A percentile compares a stretch with the other conserved stretches of the same genome.
Evolutionary conservation across 2,113 vertebrate genomes (phyloP).

Genomic region (Hyaena hyaena): DNA sequence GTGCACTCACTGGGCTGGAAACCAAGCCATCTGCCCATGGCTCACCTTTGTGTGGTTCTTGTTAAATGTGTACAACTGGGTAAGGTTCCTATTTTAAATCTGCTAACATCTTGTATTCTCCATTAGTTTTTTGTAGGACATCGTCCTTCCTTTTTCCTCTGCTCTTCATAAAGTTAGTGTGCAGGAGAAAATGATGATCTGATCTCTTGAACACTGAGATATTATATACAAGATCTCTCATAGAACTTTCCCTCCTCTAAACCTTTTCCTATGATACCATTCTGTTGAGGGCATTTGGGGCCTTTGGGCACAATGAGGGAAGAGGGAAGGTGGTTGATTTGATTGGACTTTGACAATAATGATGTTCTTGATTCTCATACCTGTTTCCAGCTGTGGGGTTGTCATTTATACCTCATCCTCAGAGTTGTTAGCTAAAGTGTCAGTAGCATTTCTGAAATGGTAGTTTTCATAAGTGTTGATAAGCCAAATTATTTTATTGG

Average conservation of each 20-base stretch:
- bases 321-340: background rate
- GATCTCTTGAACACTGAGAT: background rate
- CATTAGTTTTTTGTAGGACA: background rate
- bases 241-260: background rate
- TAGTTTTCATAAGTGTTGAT: background rate
- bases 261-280: background rate
- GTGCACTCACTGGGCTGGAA: background rate
- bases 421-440: background rate
- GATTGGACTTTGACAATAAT: background rate
- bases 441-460: background rate
- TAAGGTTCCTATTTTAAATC: background rate
- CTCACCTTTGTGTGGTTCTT: background rate
- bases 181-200: background rate
- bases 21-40: background rate
- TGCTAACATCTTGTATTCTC: background rate
- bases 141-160: background rate
- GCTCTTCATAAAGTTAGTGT: background rate
- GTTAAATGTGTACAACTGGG: background rate
- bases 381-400: background rate
- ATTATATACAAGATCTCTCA: background rate
- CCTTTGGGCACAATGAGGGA: background rate
- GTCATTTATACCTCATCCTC: background rate
- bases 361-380: background rate
- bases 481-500: constrained; percentile 8
- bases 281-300: background rate